Evolutionary conservation across 2,113 vertebrate species (phyloP).

Genomic region (Notarius lentiginosus): DNA sequence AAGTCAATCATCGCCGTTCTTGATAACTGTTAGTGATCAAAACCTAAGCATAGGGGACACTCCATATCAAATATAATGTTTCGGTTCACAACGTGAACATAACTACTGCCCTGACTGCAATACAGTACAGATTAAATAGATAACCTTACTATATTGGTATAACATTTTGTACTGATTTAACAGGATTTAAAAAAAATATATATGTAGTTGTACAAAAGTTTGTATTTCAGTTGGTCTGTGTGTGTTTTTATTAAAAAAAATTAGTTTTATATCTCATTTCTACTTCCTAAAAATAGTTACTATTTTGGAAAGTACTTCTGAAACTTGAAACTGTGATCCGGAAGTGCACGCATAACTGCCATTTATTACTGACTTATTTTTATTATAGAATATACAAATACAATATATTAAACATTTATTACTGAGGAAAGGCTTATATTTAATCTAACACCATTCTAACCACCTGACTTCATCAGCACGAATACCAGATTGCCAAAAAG

Average conservation of each 20-base stretch:
- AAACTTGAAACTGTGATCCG: slow-evolving; percentile 17
- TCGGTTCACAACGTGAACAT: not conserved
- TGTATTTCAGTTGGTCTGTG: not conserved
- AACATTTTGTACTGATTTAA: not conserved
- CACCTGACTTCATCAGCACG: not conserved
- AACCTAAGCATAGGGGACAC: too few relatives aligned
- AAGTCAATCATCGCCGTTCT: too few relatives aligned
- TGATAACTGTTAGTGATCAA: too few relatives aligned
- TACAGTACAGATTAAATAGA: not conserved
- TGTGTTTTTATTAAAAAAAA: not conserved
- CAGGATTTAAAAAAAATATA: not conserved
- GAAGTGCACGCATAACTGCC: not conserved
- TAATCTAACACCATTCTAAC: not conserved
- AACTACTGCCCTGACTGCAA: not conserved
- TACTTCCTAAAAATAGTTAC: slow-evolving; percentile 6
- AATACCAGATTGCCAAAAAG: not conserved
- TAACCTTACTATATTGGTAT: not conserved
- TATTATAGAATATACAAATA: not conserved
- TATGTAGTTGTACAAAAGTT: not conserved
- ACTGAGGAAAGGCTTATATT: not conserved
- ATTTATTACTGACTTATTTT: not conserved
- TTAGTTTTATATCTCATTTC: not conserved
- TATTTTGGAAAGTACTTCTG: not conserved
- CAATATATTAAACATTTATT: not conserved
- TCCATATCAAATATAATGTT: not conserved